phyloP scores from a whole-genome alignment of 2,888 invertebrate genomes.

The Patella depressa region DNA sequence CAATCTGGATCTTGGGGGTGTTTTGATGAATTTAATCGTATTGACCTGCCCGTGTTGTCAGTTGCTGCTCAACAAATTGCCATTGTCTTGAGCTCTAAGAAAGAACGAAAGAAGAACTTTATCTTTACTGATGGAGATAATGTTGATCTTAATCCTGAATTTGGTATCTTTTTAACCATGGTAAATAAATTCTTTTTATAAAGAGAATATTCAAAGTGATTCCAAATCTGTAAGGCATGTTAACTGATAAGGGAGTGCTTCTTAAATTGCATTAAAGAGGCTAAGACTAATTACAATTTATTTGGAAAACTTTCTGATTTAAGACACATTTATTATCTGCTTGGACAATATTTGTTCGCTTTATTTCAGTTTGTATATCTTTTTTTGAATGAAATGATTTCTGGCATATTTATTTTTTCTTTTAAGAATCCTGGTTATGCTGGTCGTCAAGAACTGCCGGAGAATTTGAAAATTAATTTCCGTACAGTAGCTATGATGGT shows the following conservation, averaged over 20 bases:
- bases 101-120: slow-evolving; percentile 91
- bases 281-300: too few species aligned
- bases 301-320: not conserved
- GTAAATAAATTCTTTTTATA: slow-evolving; percentile 72
- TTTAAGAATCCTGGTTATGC: slow-evolving; percentile 72
- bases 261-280: too few species aligned
- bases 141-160: slow-evolving; percentile 93
- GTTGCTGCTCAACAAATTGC: slow-evolving; percentile 98
- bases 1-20: slow-evolving; percentile 73
- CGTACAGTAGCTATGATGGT: slow-evolving; percentile 73
- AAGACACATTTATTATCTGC: not conserved
- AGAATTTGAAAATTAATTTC: slow-evolving; percentile 73
- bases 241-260: too few species aligned
- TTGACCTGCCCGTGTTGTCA: slow-evolving; percentile 92
- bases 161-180: slow-evolving; percentile 98
- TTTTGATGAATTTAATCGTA: slow-evolving; percentile 75
- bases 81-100: slow-evolving; percentile 87
- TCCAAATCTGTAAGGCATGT: too few species aligned
- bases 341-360: not conserved
- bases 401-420: not conserved
- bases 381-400: not conserved
- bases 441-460: slow-evolving; percentile 72
- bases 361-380: not conserved
- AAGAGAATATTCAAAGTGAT: too few species aligned
- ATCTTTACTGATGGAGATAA: slow-evolving; percentile 94